phyloP scores from a whole-genome alignment of 2,888 invertebrate species.

The Lutraria lutraria region DNA sequence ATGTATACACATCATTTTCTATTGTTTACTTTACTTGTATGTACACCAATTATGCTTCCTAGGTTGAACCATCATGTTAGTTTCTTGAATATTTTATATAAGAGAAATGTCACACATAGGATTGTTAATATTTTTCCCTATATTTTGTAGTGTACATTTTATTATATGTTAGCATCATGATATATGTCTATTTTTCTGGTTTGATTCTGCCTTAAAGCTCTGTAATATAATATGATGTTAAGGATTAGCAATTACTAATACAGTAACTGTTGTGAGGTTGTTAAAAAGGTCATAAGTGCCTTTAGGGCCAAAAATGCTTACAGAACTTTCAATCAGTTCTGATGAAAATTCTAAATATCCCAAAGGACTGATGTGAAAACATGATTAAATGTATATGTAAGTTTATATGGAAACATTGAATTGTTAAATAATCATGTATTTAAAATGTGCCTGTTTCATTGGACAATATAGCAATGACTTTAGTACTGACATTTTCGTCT shows the following conservation, averaged over 20 bases:
- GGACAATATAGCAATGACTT: background rate
- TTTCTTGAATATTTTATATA: background rate
- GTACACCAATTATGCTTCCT: background rate
- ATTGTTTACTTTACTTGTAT: background rate
- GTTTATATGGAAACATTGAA: background rate
- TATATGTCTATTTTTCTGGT: background rate
- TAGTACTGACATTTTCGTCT: conserved; percentile 3
- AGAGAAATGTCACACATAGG: background rate
- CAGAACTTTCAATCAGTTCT: background rate
- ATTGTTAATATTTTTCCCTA: background rate
- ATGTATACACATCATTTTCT: background rate
- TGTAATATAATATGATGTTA: background rate
- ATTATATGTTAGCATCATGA: background rate
- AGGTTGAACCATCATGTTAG: background rate
- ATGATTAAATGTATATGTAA: background rate
- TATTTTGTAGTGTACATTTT: background rate
- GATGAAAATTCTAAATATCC: background rate
- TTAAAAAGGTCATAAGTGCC: background rate
- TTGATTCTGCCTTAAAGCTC: background rate
- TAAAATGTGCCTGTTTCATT: background rate
- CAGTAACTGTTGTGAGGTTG: background rate
- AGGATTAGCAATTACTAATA: background rate
- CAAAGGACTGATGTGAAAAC: background rate
- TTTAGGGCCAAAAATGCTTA: no score
- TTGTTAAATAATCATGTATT: background rate